Evolutionary conservation across 2,113 vertebrate genomes (phyloP).

Genomic region (Chaenogobius annularis): DNA sequence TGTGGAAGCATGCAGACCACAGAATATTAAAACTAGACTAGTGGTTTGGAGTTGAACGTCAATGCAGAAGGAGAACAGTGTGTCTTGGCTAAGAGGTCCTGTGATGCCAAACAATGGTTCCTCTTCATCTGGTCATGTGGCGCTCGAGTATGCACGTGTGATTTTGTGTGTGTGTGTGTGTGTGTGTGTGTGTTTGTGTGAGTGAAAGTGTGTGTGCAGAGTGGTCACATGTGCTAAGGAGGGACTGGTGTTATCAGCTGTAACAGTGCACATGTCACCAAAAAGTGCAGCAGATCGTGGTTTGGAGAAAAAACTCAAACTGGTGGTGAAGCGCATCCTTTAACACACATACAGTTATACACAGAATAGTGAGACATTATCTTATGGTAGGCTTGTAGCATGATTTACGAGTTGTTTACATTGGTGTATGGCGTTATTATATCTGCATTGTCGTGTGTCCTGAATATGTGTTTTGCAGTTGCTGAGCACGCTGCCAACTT

Average conservation of each 20-base stretch:
- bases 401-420: not conserved
- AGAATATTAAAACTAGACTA: constrained; percentile 70
- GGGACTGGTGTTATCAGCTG: constrained; percentile 63
- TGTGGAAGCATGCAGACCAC: constrained; percentile 57
- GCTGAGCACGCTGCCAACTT: not conserved
- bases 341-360: not conserved
- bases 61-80: constrained; percentile 58
- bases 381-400: not conserved
- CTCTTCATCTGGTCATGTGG: constrained; percentile 77
- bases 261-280: constrained; percentile 33
- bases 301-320: not conserved
- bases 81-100: constrained; percentile 69
- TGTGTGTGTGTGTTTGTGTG: constrained; percentile 32
- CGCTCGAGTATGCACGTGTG: constrained; percentile 48
- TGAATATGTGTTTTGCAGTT: not conserved
- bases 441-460: not conserved
- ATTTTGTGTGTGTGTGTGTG: constrained; percentile 50
- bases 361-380: not conserved
- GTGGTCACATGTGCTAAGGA: constrained; percentile 74
- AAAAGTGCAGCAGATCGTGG: constrained; percentile 22
- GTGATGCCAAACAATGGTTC: constrained; percentile 74
- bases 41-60: constrained; percentile 50
- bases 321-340: not conserved
- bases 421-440: not conserved
- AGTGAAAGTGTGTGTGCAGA: constrained; percentile 63